Base-by-base conservation (phyloP, 35 echinoderm and acorn worm genomes). In the Diadema setosum region DNA sequence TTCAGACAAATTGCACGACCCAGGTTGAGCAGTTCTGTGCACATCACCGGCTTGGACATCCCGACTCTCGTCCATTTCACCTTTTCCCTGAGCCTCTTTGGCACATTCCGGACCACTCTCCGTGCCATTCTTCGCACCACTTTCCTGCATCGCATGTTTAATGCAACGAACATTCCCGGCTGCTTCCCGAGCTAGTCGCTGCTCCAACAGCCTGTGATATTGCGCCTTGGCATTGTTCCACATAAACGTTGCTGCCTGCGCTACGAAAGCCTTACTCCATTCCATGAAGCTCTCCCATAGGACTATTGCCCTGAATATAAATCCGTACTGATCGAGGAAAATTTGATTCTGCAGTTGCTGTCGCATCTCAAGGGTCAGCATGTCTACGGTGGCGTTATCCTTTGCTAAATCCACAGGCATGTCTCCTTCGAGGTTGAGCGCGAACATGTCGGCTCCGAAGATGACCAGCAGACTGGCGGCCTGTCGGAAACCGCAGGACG, bases 381-480 rank as follows among this genome's bases (percentile, higher is more conserved):
- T 52, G 42, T 92, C 93, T 18, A 93, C 75, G 21, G 92, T 99
- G 65, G 84, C 80, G 27, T 58, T 58, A 70, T 94, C 92, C 57
- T 98, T 98, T 9, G 95, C 83, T 39, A 98, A 50, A 29, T 94
- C 92, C 17, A 90, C 75, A 25, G 96, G 89, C 46, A 92, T 87
- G 11, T 92, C 81, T 0, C 96, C 93, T 17, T 94, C 92, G 29
- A 59, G 34, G 21, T 88, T 94, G 39, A 57, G 37, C 14, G 70
- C 20, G 37, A 87, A 94, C 45, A 99, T 86, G 81, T 99, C 84
- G 20, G 84, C 96, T 20, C 93, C 96, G 50, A 90, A 95, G 15
- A 99, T 86, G 65, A 99, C 91, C 42, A 99, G 80, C 14, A 99
- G 37, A 52, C 93, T 92, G 11, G 85, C 96, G 25, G 89, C 83